Base-by-base conservation (phyloP, 1,140 invertebrate species). In the Cydia fagiglandana region DNA sequence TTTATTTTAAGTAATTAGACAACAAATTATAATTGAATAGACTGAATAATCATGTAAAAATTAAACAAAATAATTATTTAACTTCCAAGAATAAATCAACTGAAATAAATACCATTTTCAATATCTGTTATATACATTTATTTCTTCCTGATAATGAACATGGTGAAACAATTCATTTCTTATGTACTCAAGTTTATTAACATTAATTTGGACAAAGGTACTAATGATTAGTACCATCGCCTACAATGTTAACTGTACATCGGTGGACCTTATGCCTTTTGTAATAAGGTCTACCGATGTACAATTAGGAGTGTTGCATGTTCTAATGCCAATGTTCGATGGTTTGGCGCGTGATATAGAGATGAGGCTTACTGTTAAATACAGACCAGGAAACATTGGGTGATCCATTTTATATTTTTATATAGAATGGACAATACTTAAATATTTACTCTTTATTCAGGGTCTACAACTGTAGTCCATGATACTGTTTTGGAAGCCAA, bases 31-130 rank as follows among this genome's bases (percentile, higher is more conserved):
- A 70, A 70, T 70, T 17, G 34, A 70, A 70, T 70, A 41, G 66
- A 70, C 66, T 70, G 66, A 75, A 75, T 41, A 75, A 47, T 47
- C 64, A 75, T 68, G 41, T 75, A 28, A 68, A 30, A 64, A 75
- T 17, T 4, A 68, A 47, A 34, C 45, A 45, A 66, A 47, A 61
- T 45, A 15, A 45, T 41, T 68, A 68, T 61, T 28, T 30, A 64
- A 28, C 38, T 56, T 17, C 50, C 20, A 61, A 66, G 30, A 53
- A 6, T 61, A 61, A 20, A 64, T 61, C 10, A 61, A 38, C 34
- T 45, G 75, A 66, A 75, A 66, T 47, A 64, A 76, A 28, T 68
- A 68, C 41, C 9, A 66, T 15, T 66, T 28, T 45, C 70, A 73
- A 61, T 74, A 64, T 77, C 9, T 61, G 56, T 61, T 4, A 24